Evolutionary conservation across 64 coral and sea anemone species (phyloP), one percentile per base, ranked within the genome.

Genomic region (Dendrophyllia cribrosa): DNA sequence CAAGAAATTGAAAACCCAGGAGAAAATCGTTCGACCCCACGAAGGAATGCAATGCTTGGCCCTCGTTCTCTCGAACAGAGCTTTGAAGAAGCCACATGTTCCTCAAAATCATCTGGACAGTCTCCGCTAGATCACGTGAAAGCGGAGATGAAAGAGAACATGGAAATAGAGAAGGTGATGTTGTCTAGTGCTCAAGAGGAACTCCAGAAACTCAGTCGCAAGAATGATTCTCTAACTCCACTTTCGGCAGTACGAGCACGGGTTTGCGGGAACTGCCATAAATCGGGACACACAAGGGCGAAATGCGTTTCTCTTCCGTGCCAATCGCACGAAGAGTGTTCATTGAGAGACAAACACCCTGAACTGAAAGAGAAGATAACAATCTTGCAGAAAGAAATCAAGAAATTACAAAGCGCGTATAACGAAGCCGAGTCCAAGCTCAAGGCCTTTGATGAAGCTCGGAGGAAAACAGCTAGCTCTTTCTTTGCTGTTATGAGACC

Each of bases 401-500:
- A 91, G 43, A 67, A n/a, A 61, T 83, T 91, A 59, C 78, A 91
- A 52, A 49, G 74, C 70, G 78, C 71, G 59, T 11, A 51, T 72
- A 49, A 61, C 11, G 78, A 82, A 62, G 69, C 89, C 75, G 79
- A 84, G 52, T 74, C 66, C 66, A 85, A 91, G 79, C 89, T 91
- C 43, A 75, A 91, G 17, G 79, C 61, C 10, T 91, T 91, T 85
- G 75, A 65, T 58, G 43, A 85, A 17, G 65, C 88, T 7, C 53
- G 74, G 22, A 59, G 4, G 62, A 79, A 87, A 77, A 74, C 91
- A 13, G 22, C 70, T 6, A 87, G 83, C 26, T 79, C 82, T 8
- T 93, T 93, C 47, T 93, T 93, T 87, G 59, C 83, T 69, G 75
- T 88, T 16, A 93, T 88, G 91, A 21, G 91, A 21, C 91, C 91